Base-by-base conservation (phyloP, 2,113 vertebrate species). In the Cinclus mexicanus region DNA sequence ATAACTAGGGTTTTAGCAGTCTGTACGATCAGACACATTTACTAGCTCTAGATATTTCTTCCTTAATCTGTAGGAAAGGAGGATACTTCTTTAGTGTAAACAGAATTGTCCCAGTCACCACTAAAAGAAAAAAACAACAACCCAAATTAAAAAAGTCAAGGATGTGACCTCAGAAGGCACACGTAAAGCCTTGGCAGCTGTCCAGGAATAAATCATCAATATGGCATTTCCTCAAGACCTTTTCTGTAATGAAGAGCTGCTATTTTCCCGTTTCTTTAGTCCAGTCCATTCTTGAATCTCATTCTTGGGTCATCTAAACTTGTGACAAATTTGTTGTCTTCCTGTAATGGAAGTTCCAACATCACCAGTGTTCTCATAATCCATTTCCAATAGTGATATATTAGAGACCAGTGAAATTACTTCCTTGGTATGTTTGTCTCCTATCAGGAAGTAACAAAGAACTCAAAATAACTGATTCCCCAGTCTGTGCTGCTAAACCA, bases 151-250 rank as follows among this genome's bases (percentile, higher is more conserved):
- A 70, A 78, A 25, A 33, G 53, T 77, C 39, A 60, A 94, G 92
- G 92, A 96, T 92, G 44, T 96, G 88, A 95, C 69, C 21, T 96
- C 89, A 87, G 47, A 80, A 83, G 78, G 42, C 41, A n/a, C 44
- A 83, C 0, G 52, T 93, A 80, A 87, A 92, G 46, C 41, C n/a
- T 69, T 82, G 88, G 83, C 80, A 90, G n/a, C 80, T 72, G 1
- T 82, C 56, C 86, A 92, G 53, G 55, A 81, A 11, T 47, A 92
- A 52, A 50, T 89, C 80, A 80, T 67, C 83, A 44, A 19, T 44
- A 33, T 75, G 86, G 91, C 77, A 95, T 96, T 96, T 95, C 94
- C 93, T 95, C 86, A 31, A 20, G 67, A 14, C 25, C 19, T 61
- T 78, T 74, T 78, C 52, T 67, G 24, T 4, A 2, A 59, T n/a